phyloP scores from a whole-genome alignment of 2,888 invertebrate genomes.

The Stenurella melanura region DNA sequence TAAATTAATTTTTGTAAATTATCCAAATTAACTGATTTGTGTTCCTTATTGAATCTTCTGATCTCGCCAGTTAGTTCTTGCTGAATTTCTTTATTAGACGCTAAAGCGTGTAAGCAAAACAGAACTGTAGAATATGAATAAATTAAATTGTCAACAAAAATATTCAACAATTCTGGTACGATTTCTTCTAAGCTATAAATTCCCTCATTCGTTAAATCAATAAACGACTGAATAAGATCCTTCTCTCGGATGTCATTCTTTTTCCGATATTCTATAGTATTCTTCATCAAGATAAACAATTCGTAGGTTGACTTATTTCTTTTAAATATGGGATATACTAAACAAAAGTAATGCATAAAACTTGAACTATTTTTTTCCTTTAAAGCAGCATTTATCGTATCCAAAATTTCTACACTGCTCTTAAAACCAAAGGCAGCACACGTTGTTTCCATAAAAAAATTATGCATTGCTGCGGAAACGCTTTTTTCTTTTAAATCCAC shows the following conservation, averaged over 20 bases:
- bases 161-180: constrained; percentile 48
- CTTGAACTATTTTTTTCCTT: constrained; percentile 42
- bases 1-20: constrained; percentile 49
- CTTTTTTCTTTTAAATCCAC: constrained; percentile 37
- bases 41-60: constrained; percentile 54
- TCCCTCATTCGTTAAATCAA: constrained; percentile 41
- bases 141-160: constrained; percentile 49
- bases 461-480: constrained; percentile 24
- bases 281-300: constrained; percentile 38
- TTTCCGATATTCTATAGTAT: constrained; percentile 49
- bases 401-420: constrained; percentile 38
- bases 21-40: constrained; percentile 41
- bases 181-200: constrained; percentile 40
- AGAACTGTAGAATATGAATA: constrained; percentile 47
- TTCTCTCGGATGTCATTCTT: constrained; percentile 52
- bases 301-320: constrained; percentile 30
- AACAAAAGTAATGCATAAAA: constrained; percentile 45
- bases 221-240: constrained; percentile 55
- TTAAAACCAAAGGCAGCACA: constrained; percentile 52
- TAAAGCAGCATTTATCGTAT: constrained; percentile 44
- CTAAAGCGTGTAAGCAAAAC: constrained; percentile 58
- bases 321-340: constrained; percentile 47
- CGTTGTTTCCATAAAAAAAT: constrained; percentile 47
- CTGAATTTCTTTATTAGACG: constrained; percentile 56
- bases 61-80: constrained; percentile 59